phyloP scores from a whole-genome alignment of 2,888 invertebrate genomes.

The Itoplectis maculator region DNA sequence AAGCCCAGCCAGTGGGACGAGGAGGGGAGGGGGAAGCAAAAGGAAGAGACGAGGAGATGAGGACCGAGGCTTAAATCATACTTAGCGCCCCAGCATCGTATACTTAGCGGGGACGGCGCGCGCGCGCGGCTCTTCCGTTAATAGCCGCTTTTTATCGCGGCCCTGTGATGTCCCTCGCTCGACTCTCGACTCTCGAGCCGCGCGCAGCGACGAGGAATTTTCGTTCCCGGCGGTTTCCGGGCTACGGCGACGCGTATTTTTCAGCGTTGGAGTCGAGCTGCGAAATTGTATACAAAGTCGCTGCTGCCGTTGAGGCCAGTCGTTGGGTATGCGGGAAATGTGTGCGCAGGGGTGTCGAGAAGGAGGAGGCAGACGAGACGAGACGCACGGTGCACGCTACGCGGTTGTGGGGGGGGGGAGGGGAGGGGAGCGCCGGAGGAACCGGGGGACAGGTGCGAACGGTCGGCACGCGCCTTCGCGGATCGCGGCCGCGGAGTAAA shows the following conservation, averaged over 20 bases:
- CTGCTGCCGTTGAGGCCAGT: background rate
- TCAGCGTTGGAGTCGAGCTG: conserved; percentile 9
- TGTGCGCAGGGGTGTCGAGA: no score
- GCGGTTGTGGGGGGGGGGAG: background rate
- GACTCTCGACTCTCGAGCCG: conserved; percentile 30
- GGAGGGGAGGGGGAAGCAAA: conserved; percentile 24
- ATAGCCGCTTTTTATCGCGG: conserved; percentile 65
- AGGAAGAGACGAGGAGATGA: conserved; percentile 11
- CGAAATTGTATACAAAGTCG: conserved; percentile 8
- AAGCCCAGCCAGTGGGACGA: background rate
- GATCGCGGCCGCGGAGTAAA: background rate
- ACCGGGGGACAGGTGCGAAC: conserved; percentile 57
- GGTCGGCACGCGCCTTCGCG: conserved; percentile 52
- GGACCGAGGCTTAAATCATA: conserved; percentile 65
- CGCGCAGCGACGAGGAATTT: background rate
- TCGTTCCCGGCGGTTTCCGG: background rate
- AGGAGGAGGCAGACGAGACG: no score
- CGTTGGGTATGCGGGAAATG: background rate
- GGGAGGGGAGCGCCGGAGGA: background rate
- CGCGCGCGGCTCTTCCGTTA: conserved; percentile 54
- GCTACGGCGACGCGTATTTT: background rate
- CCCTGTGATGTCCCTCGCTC: conserved; percentile 57
- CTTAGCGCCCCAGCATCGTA: conserved; percentile 65
- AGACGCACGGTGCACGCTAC: background rate
- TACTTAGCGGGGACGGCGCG: conserved; percentile 55